Conservation (phyloP, 2,888 invertebrate species). For the Leucania comma region DNA sequence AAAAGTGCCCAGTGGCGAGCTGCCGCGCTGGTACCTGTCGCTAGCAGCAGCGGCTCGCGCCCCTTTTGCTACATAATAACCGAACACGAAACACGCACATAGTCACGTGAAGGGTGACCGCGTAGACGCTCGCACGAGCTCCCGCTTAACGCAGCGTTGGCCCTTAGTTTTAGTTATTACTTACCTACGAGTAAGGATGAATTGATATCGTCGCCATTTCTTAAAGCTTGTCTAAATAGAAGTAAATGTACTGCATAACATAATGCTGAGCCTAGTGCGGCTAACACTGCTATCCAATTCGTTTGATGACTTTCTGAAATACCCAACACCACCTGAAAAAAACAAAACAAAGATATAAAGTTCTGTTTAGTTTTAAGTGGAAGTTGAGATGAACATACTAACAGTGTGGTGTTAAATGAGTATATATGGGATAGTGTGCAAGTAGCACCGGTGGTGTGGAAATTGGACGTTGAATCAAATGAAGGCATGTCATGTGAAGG, state of each 20-base stretch:
- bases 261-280: slow-evolving; percentile 96
- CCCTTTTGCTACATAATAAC: too few relatives aligned
- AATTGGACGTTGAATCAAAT: too few relatives aligned
- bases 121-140: too few relatives aligned
- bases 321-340: slow-evolving; percentile 93
- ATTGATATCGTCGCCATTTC: slow-evolving; percentile 98
- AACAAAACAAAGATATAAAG: not conserved
- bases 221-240: slow-evolving; percentile 95
- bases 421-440: too few relatives aligned
- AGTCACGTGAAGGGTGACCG: too few relatives aligned
- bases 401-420: not conserved
- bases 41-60: too few relatives aligned
- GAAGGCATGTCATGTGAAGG: too few relatives aligned
- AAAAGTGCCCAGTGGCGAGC: too few relatives aligned
- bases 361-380: not conserved
- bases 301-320: slow-evolving; percentile 93
- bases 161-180: slow-evolving; percentile 54
- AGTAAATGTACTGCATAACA: slow-evolving; percentile 98
- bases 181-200: slow-evolving; percentile 98
- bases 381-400: not conserved
- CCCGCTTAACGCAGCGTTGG: too few relatives aligned
- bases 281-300: slow-evolving; percentile 93
- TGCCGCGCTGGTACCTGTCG: too few relatives aligned
- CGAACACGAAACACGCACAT: too few relatives aligned
- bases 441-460: too few relatives aligned